Evolutionary conservation across 2,888 invertebrate species (phyloP), one percentile per base, ranked within the genome.

Genomic region (Homarus gammarus): DNA sequence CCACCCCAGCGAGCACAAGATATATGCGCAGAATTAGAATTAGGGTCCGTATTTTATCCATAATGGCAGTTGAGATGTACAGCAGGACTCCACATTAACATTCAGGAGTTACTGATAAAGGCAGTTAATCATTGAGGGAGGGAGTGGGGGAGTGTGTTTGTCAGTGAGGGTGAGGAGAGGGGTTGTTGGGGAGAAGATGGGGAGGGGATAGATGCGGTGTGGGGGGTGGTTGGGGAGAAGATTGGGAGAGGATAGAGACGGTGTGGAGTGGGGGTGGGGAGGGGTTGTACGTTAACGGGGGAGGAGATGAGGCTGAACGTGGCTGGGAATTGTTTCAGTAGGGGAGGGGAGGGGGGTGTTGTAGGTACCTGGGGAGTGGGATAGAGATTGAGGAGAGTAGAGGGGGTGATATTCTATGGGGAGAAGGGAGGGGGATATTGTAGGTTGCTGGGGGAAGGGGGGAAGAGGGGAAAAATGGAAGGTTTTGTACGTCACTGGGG

Each of bases 91-190:
- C 40, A 33, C 84, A 84, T 84, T 84, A 84, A 75, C 84, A 84
- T 84, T 84, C 84, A 84, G 84, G 61, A 84, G 84, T 84, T 84
- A 84, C 84, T 84, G 84, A 84, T 84, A 84, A 84, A 61, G 75
- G 84, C 56, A 18, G 51, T 84, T 84, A 61, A 84, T 84, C 84
- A 84, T 85, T 61, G n/a, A 77, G 40, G 49, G 12, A 27, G 40
- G 68, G 68, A 51, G 22, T 33, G 51, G 27, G 27, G 33, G 78
- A 31, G 56, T 22, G 36, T n/a, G n/a, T n/a, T n/a, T n/a, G n/a
- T n/a, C n/a, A n/a, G 56, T 10, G 38, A 38, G 27, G 81, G 64
- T n/a, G 44, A 36, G n/a, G 61, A 31, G 38, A 36, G 81, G 36
- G n/a, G n/a, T n/a, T n/a, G n/a, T n/a, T n/a, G n/a, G 64, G 18